Evolutionary conservation across 2,888 invertebrate species (phyloP), one percentile per base, ranked within the genome.

Genomic region (Carterocephalus palaemon): DNA sequence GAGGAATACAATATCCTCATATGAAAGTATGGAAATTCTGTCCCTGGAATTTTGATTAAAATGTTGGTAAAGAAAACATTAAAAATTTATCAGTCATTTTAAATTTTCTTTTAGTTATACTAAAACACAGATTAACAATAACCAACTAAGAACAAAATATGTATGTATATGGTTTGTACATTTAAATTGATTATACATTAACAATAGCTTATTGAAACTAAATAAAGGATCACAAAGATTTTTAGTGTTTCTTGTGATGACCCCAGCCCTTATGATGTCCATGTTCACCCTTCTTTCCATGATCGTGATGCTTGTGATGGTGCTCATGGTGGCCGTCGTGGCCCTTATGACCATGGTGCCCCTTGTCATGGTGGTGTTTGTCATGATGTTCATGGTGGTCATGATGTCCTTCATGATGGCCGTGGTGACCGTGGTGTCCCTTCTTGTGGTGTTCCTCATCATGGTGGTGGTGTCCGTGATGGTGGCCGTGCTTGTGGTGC

Each of bases 401-500:
- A 63, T 93, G 91, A 62, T 93, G 92, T 41, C 92, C 92, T 49
- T 92, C 92, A 71, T 94, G 92, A 64, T 93, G 91, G 2, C 92
- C 93, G 54, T 91, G 90, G 65, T 94, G 92, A 68, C 93, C 92
- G 63, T 92, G 91, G 12, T 91, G 92, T 10, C 94, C 94, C 86
- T 95, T 93, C 84, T 94, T 93, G 80, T 93, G 93, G 55, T 91
- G 90, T 13, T 92, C 93, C 48, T 90, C 91, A 59, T 94, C 91
- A 64, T 90, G 89, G 57, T 90, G 90, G 47, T 91, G 92, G 63
- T 94, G 92, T 45, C 90, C 90, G 70, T 94, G 92, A 67, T 92
- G 91, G 62, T 92, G 90, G 4, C 91, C 93, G 62, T 93, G 91
- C 68, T 95, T 95, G 72, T 92, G 91, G 73, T 95, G 94, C 63